A percentile compares a stretch with the other conserved stretches of the same genome.
phyloP scores from a whole-genome alignment of 2,797 vertebrate genomes.

The Buphagus erythrorhynchus region DNA sequence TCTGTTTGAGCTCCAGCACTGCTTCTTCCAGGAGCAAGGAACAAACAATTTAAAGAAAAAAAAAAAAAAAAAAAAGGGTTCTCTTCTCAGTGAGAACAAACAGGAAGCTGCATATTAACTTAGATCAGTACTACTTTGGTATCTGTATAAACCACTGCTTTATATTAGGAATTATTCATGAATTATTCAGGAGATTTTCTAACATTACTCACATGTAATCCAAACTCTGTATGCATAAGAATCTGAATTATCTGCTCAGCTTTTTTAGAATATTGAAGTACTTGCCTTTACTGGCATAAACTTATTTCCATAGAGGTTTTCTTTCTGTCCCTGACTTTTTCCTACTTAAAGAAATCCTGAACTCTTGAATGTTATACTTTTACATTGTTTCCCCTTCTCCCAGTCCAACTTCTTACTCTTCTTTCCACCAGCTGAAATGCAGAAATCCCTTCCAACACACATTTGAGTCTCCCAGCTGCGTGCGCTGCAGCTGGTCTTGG shows the following conservation, averaged over 20 bases:
- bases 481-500: not conserved
- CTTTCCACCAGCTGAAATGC: not conserved
- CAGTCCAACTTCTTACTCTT: not conserved
- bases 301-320: not conserved
- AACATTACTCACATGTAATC: not conserved
- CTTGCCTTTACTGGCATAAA: not conserved
- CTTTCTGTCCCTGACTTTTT: not conserved
- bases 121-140: not conserved
- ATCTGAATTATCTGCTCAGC: not conserved
- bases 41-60: not conserved
- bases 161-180: not conserved
- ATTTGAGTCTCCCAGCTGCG: not conserved
- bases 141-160: not conserved
- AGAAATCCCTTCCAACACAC: not conserved
- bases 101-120: not conserved
- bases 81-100: not conserved
- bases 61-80: not conserved
- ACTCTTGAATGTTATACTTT: not conserved
- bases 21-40: not conserved
- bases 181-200: not conserved
- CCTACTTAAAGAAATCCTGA: not conserved
- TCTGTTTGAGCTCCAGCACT: not conserved
- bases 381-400: not conserved
- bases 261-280: not conserved
- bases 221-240: not conserved